Conservation (phyloP, 2,113 vertebrate species). For the Leuciscus idus region DNA sequence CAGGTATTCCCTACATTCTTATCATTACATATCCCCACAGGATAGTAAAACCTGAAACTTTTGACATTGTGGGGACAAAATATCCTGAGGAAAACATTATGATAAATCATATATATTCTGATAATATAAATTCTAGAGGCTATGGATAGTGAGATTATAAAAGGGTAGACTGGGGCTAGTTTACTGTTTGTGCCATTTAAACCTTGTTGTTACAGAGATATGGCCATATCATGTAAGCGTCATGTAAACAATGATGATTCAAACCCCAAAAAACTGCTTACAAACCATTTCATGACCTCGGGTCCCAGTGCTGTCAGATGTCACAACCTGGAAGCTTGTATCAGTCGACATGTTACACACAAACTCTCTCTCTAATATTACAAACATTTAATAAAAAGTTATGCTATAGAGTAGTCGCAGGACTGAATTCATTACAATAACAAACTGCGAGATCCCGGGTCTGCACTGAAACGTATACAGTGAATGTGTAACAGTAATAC, state of each 20-base stretch:
- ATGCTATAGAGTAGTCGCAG: neutral
- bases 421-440: neutral
- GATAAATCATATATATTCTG: too few relatives aligned
- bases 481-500: neutral
- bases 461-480: slow-evolving; percentile 5
- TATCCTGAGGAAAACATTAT: too few relatives aligned
- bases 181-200: neutral
- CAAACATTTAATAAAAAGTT: slow-evolving; percentile 22
- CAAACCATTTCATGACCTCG: neutral
- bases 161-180: neutral
- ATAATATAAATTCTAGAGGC: neutral
- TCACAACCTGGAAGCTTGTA: neutral
- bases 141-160: neutral
- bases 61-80: too few relatives aligned
- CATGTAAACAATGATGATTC: neutral
- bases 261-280: neutral
- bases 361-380: too few relatives aligned
- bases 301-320: neutral
- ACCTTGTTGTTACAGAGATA: neutral
- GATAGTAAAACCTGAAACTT: too few relatives aligned
- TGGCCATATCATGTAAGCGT: neutral
- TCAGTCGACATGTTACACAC: neutral
- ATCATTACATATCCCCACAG: too few relatives aligned
- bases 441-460: neutral
- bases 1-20: too few relatives aligned